Conservation (phyloP, 2,888 invertebrate genomes). For the Drymonia ruficornis region DNA sequence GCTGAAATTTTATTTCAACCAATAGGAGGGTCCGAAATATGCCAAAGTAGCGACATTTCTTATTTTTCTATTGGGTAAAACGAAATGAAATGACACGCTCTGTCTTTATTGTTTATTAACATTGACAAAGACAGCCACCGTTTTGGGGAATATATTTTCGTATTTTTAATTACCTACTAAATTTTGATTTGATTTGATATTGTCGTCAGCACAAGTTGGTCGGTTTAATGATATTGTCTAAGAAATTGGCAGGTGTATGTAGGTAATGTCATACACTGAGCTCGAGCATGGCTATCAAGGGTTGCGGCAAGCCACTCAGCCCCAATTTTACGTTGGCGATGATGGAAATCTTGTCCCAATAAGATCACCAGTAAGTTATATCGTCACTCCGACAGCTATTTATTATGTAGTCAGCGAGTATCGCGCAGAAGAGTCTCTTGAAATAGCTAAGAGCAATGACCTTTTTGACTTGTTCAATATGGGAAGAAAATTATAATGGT, state of each 20-base stretch:
- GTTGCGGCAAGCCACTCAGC: conserved; percentile 88
- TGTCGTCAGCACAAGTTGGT: conserved; percentile 12
- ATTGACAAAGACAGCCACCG: background rate
- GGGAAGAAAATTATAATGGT: background rate
- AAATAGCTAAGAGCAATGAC: conserved; percentile 18
- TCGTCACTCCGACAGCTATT: conserved; percentile 18
- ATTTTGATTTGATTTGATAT: conserved; percentile 22
- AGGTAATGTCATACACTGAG: conserved; percentile 95
- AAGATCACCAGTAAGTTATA: conserved; percentile 84
- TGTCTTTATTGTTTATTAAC: background rate
- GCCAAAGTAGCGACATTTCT: too few relatives aligned
- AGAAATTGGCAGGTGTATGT: conserved; percentile 50
- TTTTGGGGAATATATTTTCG: conserved; percentile 40
- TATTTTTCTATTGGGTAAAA: too few relatives aligned
- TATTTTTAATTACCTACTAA: too few relatives aligned
- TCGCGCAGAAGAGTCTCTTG: conserved; percentile 8
- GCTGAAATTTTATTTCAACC: too few relatives aligned
- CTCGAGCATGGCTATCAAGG: conserved; percentile 97
- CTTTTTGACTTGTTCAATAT: conserved; percentile 11
- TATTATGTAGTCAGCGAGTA: conserved; percentile 12
- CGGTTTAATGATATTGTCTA: conserved; percentile 25
- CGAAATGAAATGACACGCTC: background rate
- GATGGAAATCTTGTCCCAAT: conserved; percentile 86
- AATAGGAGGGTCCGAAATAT: too few relatives aligned
- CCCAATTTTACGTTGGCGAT: conserved; percentile 90